Conservation (phyloP, 1,140 invertebrate genomes). For the Eumaeus atala region DNA sequence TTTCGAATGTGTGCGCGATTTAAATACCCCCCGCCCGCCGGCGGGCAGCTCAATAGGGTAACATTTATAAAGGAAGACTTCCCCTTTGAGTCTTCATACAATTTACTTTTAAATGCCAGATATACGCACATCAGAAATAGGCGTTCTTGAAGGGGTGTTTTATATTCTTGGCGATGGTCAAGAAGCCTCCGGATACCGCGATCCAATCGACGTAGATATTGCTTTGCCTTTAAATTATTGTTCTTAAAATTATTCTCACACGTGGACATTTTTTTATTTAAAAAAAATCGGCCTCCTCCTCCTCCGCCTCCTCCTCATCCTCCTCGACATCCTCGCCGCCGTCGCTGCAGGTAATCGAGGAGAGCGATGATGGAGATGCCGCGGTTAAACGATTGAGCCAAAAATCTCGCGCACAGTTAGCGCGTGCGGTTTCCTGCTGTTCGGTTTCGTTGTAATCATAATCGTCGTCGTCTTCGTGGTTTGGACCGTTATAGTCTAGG, state of each 20-base stretch:
- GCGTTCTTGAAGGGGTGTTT: neutral
- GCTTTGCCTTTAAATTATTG: too few relatives aligned
- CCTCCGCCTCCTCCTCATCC: too few relatives aligned
- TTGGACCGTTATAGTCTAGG: neutral
- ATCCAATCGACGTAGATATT: too few relatives aligned
- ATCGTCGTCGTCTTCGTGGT: neutral
- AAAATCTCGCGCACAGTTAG: slow-evolving; percentile 6
- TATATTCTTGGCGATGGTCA: too few relatives aligned
- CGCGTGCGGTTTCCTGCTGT: slow-evolving; percentile 1
- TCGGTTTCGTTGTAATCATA: neutral
- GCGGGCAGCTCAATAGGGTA: slow-evolving; percentile 8
- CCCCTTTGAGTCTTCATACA: neutral
- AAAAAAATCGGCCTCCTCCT: too few relatives aligned
- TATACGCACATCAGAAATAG: slow-evolving; percentile 1
- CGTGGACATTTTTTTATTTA: too few relatives aligned
- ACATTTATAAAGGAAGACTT: slow-evolving; percentile 2
- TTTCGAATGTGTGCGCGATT: neutral
- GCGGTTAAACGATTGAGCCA: neutral
- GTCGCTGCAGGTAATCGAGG: too few relatives aligned
- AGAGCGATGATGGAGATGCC: slow-evolving; percentile 1
- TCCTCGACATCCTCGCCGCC: too few relatives aligned
- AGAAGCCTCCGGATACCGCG: too few relatives aligned
- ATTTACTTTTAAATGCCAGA: neutral
- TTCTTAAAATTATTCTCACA: too few relatives aligned
- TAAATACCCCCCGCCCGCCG: neutral